Evolutionary conservation across 2,888 invertebrate species (phyloP), one percentile per base, ranked within the genome.

Genomic region (Gastrophysa polygoni): DNA sequence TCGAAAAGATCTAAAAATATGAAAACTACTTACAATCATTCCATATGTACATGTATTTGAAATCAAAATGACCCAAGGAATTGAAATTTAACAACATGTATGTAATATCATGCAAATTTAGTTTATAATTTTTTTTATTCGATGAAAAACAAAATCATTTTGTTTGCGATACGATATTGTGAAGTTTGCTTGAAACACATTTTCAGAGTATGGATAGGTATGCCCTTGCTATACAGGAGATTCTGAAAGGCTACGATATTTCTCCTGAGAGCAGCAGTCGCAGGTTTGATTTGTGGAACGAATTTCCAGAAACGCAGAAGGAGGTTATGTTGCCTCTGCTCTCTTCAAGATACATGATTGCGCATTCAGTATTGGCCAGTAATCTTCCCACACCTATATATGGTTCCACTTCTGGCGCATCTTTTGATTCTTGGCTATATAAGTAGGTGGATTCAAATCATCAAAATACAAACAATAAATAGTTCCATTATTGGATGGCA

Each of bases 221-320:
- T 75, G 90, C 92, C 0, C 78, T 93, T 62, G 92, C 92, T 0
- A 93, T 93, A 73, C 88, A 93, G 81, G 92, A 92, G 77, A 90
- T 92, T 67, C 80, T 93, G 47, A 89, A 89, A 73, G 84, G 86
- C 1, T 90, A 90, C 68, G 87, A 88, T 16, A 90, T 92, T 62
- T 88, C 89, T 0, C 89, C 90, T 0, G 84, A 84, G 56, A 86
- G 75, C 16, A 65, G 38, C 8, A 78, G 87, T 17, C 81, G 82
- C 6, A 83, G 81, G 67, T 88, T 90, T 68, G 83, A 85, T 48
- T 81, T 91, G 0, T 93, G 93, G 93, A 82, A 87, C 21, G 86
- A 86, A 59, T 87, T 93, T 71, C 87, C 91, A 0, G 85, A 87
- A 66, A 84, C 88, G 59, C 89, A 90, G 82, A 89, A 89, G 72